phyloP scores from a whole-genome alignment of 2,797 vertebrate species.

The Acanthornis magna region DNA sequence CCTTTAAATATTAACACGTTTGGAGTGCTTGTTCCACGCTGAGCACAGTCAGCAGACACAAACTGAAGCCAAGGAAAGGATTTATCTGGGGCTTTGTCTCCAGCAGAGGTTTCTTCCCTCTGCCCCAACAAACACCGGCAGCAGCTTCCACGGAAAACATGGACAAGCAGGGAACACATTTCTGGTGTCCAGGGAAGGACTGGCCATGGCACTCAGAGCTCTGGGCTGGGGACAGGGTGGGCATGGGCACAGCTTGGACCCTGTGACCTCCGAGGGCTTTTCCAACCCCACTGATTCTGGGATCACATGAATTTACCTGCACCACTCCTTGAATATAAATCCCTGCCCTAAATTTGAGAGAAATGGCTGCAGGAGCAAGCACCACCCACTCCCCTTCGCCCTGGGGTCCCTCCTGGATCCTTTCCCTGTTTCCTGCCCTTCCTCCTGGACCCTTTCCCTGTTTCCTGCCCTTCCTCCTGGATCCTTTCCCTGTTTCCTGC shows the following conservation, averaged over 20 bases:
- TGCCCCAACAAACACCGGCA: not conserved
- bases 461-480: no score
- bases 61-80: not conserved
- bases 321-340: rapidly evolving
- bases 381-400: no score
- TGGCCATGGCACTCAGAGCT: rapidly evolving
- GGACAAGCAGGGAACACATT: no score
- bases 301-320: rapidly evolving
- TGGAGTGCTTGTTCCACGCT: not conserved
- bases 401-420: no score
- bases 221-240: not conserved
- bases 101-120: not conserved
- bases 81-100: not conserved
- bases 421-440: no score
- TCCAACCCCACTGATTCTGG: not conserved
- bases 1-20: not conserved
- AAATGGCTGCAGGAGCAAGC: no score
- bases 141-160: rapidly evolving
- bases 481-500: no score
- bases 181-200: rapidly evolving
- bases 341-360: no score
- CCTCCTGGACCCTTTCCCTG: no score
- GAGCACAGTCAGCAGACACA: not conserved
- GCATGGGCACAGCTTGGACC: not conserved
- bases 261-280: not conserved